A percentile compares a stretch with the other conserved stretches of the same genome.
Evolutionary conservation across 2,888 invertebrate species (phyloP).

Genomic region (Macrophya annulata): DNA sequence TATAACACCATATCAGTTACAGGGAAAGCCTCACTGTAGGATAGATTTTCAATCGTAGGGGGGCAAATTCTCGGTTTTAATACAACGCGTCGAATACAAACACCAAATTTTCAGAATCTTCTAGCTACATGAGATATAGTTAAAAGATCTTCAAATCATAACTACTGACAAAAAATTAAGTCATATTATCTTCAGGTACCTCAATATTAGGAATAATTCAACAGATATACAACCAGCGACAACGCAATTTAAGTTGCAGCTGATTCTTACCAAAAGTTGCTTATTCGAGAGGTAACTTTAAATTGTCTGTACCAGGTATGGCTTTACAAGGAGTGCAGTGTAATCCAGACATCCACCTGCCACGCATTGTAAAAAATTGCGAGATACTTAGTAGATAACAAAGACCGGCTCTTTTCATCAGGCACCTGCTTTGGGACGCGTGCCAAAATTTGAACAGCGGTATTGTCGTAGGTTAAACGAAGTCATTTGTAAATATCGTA

Average conservation of each 20-base stretch:
- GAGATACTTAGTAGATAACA: constrained; percentile 42
- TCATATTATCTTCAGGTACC: not conserved
- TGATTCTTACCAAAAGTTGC: constrained; percentile 18
- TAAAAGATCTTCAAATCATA: not conserved
- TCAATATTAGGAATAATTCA: not conserved
- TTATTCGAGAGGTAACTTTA: not conserved
- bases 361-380: constrained; percentile 39
- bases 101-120: not conserved
- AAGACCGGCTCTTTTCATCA: constrained; percentile 19
- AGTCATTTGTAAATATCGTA: constrained; percentile 32
- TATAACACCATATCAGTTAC: no score
- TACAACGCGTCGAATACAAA: not conserved
- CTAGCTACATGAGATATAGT: not conserved
- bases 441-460: constrained; percentile 54
- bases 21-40: no score
- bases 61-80: not conserved
- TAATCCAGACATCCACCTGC: constrained; percentile 51
- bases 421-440: constrained; percentile 50
- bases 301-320: constrained; percentile 5
- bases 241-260: constrained; percentile 9
- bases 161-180: not conserved
- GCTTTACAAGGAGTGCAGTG: constrained; percentile 32
- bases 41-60: not conserved
- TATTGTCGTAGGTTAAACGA: constrained; percentile 41
- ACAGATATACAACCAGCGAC: constrained; percentile 12